Percentiles rank a stretch among this genome's conserved stretches.
These are phyloP conservation scores for Venusia cambrica DNA, from an alignment of 2,888 invertebrate genomes.

Conservation along the genomic window DNA sequence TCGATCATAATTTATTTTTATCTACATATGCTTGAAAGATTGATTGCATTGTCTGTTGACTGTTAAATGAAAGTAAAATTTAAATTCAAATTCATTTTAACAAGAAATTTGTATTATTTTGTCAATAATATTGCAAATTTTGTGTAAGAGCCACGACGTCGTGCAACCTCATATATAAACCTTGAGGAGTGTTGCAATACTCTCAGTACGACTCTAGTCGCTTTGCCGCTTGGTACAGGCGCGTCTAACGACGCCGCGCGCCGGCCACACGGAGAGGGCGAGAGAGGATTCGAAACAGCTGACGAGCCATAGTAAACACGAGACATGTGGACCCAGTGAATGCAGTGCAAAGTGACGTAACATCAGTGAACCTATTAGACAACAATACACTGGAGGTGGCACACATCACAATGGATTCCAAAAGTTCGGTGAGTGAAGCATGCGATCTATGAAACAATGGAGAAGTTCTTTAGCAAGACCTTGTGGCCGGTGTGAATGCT, in stretches of 20 bases:
- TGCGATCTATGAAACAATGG: constrained; percentile 36
- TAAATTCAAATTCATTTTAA: constrained; percentile 20
- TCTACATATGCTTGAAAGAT: too few relatives aligned
- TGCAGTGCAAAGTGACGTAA: constrained; percentile 75
- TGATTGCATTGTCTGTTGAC: too few relatives aligned
- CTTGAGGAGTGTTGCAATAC: constrained; percentile 75
- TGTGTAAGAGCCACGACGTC: constrained; percentile 45
- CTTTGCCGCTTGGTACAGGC: constrained; percentile 80
- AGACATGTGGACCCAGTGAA: constrained; percentile 76
- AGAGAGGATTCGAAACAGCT: constrained; percentile 66
- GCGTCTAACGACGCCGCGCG: constrained; percentile 68
- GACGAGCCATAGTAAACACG: constrained; percentile 49
- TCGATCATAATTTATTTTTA: too few relatives aligned
- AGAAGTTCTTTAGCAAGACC: constrained; percentile 24
- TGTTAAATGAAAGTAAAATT: too few relatives aligned
- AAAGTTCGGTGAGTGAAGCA: constrained; percentile 67
- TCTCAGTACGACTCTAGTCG: constrained; percentile 82
- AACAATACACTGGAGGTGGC: constrained; percentile 48
- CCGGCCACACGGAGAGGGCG: constrained; percentile 79
- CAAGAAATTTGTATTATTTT: constrained; percentile 24
- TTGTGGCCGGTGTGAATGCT: constrained; percentile 29
- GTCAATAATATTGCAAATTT: constrained; percentile 38
- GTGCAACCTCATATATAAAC: constrained; percentile 76
- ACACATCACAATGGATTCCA: constrained; percentile 67
- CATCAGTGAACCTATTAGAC: constrained; percentile 58